A percentile compares a stretch with the other conserved stretches of the same genome.
Evolutionary conservation across 2,888 invertebrate species (phyloP).

Genomic region (Chromoteleia sp.): DNA sequence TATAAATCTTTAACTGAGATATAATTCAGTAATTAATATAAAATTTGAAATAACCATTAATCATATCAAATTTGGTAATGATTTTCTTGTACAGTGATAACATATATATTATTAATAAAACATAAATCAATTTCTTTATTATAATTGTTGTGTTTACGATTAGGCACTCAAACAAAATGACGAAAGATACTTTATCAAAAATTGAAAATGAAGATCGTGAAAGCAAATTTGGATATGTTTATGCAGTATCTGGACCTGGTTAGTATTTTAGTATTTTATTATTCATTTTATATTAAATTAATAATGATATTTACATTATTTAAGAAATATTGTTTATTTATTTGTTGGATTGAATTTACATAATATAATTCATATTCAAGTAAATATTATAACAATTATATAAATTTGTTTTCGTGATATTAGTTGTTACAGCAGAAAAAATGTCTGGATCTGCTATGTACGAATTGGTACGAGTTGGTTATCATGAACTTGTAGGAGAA

Average conservation of each 20-base stretch:
- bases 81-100: too few species aligned
- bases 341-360: conserved; percentile 5
- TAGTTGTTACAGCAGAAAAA: conserved; percentile 99
- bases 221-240: conserved; percentile 96
- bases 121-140: too few species aligned
- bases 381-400: too few species aligned
- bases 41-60: too few species aligned
- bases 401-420: conserved; percentile 70
- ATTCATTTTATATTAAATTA: neutral
- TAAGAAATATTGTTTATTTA: neutral
- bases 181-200: conserved; percentile 88
- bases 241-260: conserved; percentile 99
- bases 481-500: conserved; percentile 99
- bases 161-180: conserved; percentile 86
- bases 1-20: too few species aligned
- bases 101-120: too few species aligned
- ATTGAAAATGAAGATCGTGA: conserved; percentile 94
- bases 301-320: too few species aligned
- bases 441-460: conserved; percentile 99
- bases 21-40: too few species aligned
- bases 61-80: too few species aligned
- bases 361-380: too few species aligned
- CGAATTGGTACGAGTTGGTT: conserved; percentile 99
- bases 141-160: conserved; percentile 12
- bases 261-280: conserved; percentile 76